Evolutionary conservation across 2,888 invertebrate species (phyloP).

Genomic region (Rhagium mordax): DNA sequence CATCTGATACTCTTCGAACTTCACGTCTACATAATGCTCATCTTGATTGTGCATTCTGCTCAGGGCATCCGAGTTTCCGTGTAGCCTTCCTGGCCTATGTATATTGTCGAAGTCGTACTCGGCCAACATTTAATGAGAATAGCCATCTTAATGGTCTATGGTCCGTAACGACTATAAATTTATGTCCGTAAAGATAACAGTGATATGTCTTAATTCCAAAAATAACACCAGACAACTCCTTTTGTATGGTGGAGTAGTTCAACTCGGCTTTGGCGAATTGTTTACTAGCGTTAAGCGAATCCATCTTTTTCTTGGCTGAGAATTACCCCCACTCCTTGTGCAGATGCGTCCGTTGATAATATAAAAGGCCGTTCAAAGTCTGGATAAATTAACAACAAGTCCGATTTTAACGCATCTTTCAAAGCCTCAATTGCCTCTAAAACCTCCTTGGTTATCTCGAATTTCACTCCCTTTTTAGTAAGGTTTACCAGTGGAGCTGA

Average conservation of each 20-base stretch:
- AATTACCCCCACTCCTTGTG: slow-evolving; percentile 36
- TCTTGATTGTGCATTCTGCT: slow-evolving; percentile 13
- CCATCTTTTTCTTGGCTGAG: slow-evolving; percentile 40
- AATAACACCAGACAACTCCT: not conserved
- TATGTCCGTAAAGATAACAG: not conserved
- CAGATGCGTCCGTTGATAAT: slow-evolving; percentile 38
- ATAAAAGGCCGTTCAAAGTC: slow-evolving; percentile 41
- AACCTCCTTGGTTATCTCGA: slow-evolving; percentile 37
- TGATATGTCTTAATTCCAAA: not conserved
- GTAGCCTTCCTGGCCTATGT: slow-evolving; percentile 39
- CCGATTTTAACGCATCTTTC: slow-evolving; percentile 29
- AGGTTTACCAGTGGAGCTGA: slow-evolving; percentile 31
- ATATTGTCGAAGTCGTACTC: slow-evolving; percentile 37
- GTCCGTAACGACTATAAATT: too few species aligned
- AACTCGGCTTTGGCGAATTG: slow-evolving; percentile 32
- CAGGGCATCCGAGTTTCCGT: slow-evolving; percentile 29
- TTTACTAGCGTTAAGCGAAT: slow-evolving; percentile 36
- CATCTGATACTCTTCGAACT: slow-evolving; percentile 15
- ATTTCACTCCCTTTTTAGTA: slow-evolving; percentile 31
- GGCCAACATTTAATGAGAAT: too few species aligned
- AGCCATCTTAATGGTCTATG: too few species aligned
- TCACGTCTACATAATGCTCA: slow-evolving; percentile 3
- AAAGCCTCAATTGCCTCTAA: slow-evolving; percentile 34
- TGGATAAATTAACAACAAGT: slow-evolving; percentile 37
- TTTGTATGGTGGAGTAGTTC: not conserved